A percentile compares a stretch with the other conserved stretches of the same genome.
Evolutionary conservation across 2,888 invertebrate genomes (phyloP).

Genomic region (Empis livida): DNA sequence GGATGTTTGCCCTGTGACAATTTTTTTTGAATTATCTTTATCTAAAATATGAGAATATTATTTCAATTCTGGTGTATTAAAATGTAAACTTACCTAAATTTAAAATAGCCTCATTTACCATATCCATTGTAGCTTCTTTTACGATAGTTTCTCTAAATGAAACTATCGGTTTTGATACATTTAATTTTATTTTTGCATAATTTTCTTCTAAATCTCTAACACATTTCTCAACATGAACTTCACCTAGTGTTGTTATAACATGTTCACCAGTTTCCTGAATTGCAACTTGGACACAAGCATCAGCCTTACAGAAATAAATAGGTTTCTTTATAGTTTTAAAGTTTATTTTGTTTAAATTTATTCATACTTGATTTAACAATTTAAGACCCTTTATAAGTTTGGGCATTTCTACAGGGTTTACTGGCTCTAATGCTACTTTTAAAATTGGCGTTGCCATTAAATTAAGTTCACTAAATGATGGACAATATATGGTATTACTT

Average conservation of each 20-base stretch:
- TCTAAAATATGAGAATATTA: conserved; percentile 11
- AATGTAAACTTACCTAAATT: conserved; percentile 32
- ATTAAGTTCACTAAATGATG: conserved; percentile 74
- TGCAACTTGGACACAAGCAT: conserved; percentile 82
- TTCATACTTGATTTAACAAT: conserved; percentile 68
- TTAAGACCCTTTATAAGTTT: conserved; percentile 62
- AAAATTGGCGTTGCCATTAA: conserved; percentile 75
- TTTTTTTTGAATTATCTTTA: conserved; percentile 40
- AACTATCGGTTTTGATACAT: conserved; percentile 90
- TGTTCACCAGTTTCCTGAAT: conserved; percentile 92
- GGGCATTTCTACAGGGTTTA: conserved; percentile 63
- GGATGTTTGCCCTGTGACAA: conserved; percentile 48
- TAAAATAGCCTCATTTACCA: conserved; percentile 74
- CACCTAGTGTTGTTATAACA: conserved; percentile 88
- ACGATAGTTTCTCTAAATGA: conserved; percentile 91
- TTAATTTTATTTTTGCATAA: conserved; percentile 77
- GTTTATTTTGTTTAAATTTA: neutral
- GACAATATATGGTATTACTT: conserved; percentile 65
- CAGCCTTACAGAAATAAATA: too few relatives aligned
- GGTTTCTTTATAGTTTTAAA: too few relatives aligned
- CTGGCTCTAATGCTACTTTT: conserved; percentile 85
- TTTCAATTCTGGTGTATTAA: neutral
- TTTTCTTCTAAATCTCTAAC: conserved; percentile 73
- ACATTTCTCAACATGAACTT: conserved; percentile 93
- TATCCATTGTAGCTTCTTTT: conserved; percentile 62